phyloP scores from a whole-genome alignment of 2,113 vertebrate species.

The Boulengeromyrus knoepffleri region DNA sequence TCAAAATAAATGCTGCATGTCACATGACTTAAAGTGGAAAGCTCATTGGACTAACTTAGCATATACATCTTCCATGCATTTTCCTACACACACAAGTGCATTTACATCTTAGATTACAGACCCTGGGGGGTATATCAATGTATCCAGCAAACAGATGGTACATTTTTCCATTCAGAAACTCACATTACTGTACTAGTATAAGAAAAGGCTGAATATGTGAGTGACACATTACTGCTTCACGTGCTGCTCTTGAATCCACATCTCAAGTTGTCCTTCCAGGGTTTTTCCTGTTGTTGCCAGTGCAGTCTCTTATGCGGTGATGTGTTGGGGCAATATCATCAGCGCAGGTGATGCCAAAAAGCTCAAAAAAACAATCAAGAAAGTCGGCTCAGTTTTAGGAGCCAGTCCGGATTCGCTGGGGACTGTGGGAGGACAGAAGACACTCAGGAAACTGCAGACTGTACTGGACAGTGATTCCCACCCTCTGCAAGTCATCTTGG shows the following conservation, averaged over 20 bases:
- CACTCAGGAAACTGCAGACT: background rate
- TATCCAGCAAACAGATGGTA: background rate
- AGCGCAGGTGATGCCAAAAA: background rate
- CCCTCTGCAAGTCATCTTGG: background rate
- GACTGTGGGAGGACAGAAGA: background rate
- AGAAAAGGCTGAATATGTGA: background rate
- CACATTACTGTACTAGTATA: background rate
- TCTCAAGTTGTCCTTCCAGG: background rate
- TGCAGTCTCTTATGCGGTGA: background rate
- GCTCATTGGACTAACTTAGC: background rate
- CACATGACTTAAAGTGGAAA: background rate
- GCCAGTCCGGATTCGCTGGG: background rate
- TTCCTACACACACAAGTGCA: background rate
- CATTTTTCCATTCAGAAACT: background rate
- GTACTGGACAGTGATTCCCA: background rate
- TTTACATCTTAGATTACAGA: background rate
- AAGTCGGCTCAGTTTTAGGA: background rate
- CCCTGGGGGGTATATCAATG: background rate
- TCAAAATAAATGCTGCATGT: background rate
- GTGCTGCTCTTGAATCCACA: background rate
- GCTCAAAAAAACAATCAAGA: background rate
- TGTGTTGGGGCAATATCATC: background rate
- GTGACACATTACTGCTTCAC: background rate
- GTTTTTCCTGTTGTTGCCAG: background rate
- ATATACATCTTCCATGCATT: background rate